Conservation (phyloP, 2,113 vertebrate species). For the Colaptes auratus region DNA sequence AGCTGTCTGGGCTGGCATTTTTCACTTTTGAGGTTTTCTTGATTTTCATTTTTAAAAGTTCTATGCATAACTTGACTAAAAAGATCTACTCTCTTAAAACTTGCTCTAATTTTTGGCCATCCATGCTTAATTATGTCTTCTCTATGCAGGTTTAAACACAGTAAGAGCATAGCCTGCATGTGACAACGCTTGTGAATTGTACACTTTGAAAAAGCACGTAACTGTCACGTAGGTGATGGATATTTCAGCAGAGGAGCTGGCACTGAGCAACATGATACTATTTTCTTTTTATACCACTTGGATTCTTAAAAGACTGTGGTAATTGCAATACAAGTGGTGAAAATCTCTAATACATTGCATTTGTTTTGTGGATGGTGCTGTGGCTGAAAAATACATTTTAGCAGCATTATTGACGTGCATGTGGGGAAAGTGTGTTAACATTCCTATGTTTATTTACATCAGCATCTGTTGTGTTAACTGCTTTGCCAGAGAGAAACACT, state of each 20-base stretch:
- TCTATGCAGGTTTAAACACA: not conserved
- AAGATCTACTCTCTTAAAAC: not conserved
- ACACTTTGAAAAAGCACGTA: not conserved
- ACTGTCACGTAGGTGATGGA: constrained; percentile 54
- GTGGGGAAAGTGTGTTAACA: not conserved
- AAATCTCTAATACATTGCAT: not conserved
- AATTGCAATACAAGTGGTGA: not conserved
- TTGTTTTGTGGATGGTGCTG: not conserved
- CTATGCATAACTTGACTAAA: not conserved
- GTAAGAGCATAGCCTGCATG: not conserved
- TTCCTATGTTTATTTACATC: constrained; percentile 8
- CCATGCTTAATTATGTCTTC: not conserved
- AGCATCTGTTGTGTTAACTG: not conserved
- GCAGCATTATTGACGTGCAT: not conserved
- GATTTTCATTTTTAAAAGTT: not conserved
- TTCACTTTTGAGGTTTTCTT: not conserved
- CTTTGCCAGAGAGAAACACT: not conserved
- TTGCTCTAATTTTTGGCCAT: not conserved
- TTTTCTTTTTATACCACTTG: constrained; percentile 41
- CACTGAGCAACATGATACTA: constrained; percentile 27
- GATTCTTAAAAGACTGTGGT: not conserved
- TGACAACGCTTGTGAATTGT: constrained; percentile 4
- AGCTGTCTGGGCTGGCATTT: not conserved
- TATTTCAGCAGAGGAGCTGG: constrained; percentile 49
- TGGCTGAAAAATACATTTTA: not conserved